Percentiles rank a stretch among this genome's conserved stretches.
These are phyloP conservation scores for Apamea monoglypha DNA, from an alignment of 2,888 invertebrate species.

Conservation along the genomic window DNA sequence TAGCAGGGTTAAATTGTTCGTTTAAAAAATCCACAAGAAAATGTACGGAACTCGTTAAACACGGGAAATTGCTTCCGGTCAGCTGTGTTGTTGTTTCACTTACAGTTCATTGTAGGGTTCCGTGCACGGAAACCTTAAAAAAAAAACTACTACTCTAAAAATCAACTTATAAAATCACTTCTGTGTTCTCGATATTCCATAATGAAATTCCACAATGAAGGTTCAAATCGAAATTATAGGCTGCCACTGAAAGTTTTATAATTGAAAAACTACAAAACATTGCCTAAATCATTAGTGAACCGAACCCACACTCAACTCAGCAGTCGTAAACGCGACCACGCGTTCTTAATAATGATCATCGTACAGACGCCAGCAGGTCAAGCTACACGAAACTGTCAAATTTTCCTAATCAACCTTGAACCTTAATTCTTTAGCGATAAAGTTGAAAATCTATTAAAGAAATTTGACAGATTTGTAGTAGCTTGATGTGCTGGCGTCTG, in stretches of 20 bases:
- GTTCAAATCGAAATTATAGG: neutral
- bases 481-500: no score
- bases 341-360: no score
- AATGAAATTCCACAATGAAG: neutral
- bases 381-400: no score
- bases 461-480: no score
- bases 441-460: no score
- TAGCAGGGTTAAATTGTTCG: constrained; percentile 55
- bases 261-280: no score
- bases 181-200: neutral
- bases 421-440: no score
- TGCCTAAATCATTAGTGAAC: no score
- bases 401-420: no score
- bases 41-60: constrained; percentile 69
- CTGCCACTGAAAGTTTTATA: neutral
- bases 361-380: no score
- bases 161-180: neutral
- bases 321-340: no score
- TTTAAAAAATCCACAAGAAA: constrained; percentile 59
- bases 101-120: constrained; percentile 59
- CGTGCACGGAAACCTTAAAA: constrained; percentile 8
- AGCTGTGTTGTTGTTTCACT: constrained; percentile 67
- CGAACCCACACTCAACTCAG: no score
- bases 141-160: neutral
- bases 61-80: constrained; percentile 71